phyloP scores from a whole-genome alignment of 2,888 invertebrate genomes.

The Euspilapteryx auroguttella region DNA sequence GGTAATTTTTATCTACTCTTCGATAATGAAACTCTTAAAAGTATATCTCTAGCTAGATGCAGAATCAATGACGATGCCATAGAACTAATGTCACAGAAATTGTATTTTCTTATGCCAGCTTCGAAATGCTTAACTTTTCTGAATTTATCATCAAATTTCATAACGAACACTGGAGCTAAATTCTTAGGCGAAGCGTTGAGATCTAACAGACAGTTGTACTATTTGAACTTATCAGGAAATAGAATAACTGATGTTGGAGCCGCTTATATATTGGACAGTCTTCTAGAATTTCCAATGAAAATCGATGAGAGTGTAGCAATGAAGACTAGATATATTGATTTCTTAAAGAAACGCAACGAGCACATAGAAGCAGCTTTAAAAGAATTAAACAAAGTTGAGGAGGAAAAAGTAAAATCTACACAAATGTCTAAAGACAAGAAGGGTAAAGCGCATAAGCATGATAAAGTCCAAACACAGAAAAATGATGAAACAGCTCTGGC shows the following conservation, averaged over 20 bases:
- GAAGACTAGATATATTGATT: conserved; percentile 13
- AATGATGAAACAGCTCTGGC: too few relatives aligned
- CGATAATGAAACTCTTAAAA: conserved; percentile 13
- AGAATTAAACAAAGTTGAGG: not conserved
- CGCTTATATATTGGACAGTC: conserved; percentile 12
- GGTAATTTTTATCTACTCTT: conserved; percentile 22
- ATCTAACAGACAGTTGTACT: conserved; percentile 20
- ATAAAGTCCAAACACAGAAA: conserved; percentile 16
- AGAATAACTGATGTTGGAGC: conserved; percentile 23
- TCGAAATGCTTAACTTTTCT: conserved; percentile 19
- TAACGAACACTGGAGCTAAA: conserved; percentile 23
- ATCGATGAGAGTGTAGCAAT: conserved; percentile 16
- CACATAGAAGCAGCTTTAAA: conserved; percentile 9
- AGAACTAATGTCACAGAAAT: conserved; percentile 15
- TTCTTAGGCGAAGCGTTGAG: conserved; percentile 18
- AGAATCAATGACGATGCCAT: conserved; percentile 19
- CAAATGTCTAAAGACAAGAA: not conserved
- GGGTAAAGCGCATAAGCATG: too few relatives aligned
- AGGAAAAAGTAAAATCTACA: too few relatives aligned
- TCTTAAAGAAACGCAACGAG: conserved; percentile 15
- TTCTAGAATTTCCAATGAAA: conserved; percentile 19
- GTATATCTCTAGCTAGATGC: conserved; percentile 25
- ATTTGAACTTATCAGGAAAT: conserved; percentile 28
- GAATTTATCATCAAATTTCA: conserved; percentile 25
- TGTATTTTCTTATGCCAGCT: conserved; percentile 15